Evolutionary conservation across 2,888 invertebrate genomes (phyloP).

Genomic region (Idaea straminata): DNA sequence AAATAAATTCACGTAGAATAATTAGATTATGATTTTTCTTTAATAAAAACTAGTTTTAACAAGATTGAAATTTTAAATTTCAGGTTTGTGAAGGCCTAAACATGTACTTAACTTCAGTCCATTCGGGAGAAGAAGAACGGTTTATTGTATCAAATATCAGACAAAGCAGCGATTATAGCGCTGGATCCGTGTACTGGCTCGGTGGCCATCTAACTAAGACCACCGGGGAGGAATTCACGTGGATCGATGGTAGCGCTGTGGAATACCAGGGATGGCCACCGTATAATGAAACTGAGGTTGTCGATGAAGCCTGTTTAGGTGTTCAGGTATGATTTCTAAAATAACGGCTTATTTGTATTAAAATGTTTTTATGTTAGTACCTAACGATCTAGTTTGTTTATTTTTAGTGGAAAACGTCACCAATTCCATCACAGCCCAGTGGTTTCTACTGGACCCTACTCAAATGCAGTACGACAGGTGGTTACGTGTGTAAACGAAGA

Average conservation of each 20-base stretch:
- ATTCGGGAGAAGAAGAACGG: constrained; percentile 84
- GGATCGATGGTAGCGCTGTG: constrained; percentile 83
- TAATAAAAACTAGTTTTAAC: background rate
- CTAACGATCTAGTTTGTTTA: background rate
- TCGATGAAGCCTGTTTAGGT: constrained; percentile 61
- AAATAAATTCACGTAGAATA: no score
- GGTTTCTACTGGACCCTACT: constrained; percentile 86
- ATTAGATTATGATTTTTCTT: no score
- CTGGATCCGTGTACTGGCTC: constrained; percentile 87
- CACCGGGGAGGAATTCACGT: constrained; percentile 59
- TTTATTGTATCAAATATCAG: constrained; percentile 85
- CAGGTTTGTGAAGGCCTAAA: constrained; percentile 86
- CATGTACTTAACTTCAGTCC: constrained; percentile 85
- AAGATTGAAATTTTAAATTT: background rate
- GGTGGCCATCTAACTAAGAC: constrained; percentile 73
- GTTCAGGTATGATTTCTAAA: constrained; percentile 52
- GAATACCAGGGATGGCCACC: constrained; percentile 84
- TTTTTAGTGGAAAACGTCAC: constrained; percentile 84
- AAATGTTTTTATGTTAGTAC: background rate
- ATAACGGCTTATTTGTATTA: constrained; percentile 1
- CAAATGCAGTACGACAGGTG: constrained; percentile 82
- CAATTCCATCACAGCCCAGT: constrained; percentile 82
- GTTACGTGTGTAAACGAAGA: constrained; percentile 83
- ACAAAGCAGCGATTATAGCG: constrained; percentile 85
- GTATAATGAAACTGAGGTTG: constrained; percentile 70